Evolutionary conservation across 2,113 vertebrate genomes (phyloP).

Genomic region (Sarotherodon lohbergeri): DNA sequence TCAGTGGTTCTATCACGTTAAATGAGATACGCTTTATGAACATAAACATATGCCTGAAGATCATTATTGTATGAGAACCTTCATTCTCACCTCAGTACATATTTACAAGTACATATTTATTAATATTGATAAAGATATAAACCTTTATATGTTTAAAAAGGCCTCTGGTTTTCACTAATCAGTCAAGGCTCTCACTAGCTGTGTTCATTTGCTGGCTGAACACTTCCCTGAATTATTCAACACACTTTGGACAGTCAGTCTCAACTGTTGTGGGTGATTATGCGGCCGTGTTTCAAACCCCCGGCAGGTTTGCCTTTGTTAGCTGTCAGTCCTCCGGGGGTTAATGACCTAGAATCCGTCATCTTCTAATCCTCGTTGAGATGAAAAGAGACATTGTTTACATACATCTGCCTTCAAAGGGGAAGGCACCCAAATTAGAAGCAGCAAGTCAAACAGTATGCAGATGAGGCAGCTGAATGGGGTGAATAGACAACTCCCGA

Average conservation of each 20-base stretch:
- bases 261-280: background rate
- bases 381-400: slow-evolving; percentile 56
- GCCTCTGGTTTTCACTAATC: background rate
- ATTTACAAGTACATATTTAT: background rate
- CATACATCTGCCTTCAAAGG: slow-evolving; percentile 44
- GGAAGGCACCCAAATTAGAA: slow-evolving; percentile 35
- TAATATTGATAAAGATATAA: background rate
- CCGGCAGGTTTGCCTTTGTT: slow-evolving; percentile 14
- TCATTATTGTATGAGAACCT: background rate
- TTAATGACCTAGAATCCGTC: slow-evolving; percentile 49
- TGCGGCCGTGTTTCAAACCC: background rate
- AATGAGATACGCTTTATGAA: background rate
- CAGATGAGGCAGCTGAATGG: slow-evolving; percentile 47
- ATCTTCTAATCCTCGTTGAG: slow-evolving; percentile 19
- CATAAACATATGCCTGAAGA: fast-evolving
- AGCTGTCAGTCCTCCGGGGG: slow-evolving; percentile 17
- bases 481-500: slow-evolving; percentile 5
- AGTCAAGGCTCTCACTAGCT: background rate
- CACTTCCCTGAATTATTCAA: background rate
- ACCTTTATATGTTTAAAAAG: background rate
- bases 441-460: slow-evolving; percentile 52
- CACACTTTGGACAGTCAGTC: background rate
- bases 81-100: background rate
- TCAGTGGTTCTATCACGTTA: background rate
- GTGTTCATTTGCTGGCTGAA: background rate